These are phyloP conservation scores for Anguilla japonica DNA, from an alignment of 2,113 vertebrate genomes.

Conservation along the genomic window DNA sequence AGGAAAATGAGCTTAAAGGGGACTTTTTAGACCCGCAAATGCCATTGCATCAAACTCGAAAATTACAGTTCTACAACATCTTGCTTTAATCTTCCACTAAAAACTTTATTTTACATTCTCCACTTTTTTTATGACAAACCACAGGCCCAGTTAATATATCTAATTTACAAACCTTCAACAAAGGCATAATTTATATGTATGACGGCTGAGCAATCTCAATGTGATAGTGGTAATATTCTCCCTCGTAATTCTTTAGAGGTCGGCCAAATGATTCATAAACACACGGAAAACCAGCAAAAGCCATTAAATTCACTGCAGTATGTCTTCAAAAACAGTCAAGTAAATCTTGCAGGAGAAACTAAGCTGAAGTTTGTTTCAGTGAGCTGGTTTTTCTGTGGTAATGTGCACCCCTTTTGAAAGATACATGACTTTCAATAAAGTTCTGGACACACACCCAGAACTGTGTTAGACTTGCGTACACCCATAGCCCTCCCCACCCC, in stretches of 20 bases:
- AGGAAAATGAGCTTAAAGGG: conserved; percentile 23
- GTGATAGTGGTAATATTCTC: background rate
- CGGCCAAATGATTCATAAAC: background rate
- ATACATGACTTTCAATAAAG: background rate
- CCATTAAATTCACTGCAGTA: background rate
- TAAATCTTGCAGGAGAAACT: background rate
- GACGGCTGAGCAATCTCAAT: background rate
- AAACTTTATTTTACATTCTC: conserved; percentile 44
- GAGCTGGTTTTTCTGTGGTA: background rate
- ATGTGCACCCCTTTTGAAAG: background rate
- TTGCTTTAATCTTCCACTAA: conserved; percentile 50
- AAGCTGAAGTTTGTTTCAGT: background rate
- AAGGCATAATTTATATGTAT: background rate
- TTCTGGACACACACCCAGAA: background rate
- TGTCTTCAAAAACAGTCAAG: background rate
- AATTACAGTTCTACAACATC: conserved; percentile 45
- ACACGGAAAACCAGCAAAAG: background rate
- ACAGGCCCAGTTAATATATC: conserved; percentile 9
- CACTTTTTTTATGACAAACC: conserved; percentile 41
- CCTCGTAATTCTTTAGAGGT: background rate
- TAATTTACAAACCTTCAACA: conserved; percentile 5
- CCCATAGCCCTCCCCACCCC: background rate
- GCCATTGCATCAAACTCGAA: conserved; percentile 47
- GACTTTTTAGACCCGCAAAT: conserved; percentile 18
- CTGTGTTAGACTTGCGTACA: background rate